phyloP scores from a whole-genome alignment of 2,113 vertebrate species.

The Mirza zaza region DNA sequence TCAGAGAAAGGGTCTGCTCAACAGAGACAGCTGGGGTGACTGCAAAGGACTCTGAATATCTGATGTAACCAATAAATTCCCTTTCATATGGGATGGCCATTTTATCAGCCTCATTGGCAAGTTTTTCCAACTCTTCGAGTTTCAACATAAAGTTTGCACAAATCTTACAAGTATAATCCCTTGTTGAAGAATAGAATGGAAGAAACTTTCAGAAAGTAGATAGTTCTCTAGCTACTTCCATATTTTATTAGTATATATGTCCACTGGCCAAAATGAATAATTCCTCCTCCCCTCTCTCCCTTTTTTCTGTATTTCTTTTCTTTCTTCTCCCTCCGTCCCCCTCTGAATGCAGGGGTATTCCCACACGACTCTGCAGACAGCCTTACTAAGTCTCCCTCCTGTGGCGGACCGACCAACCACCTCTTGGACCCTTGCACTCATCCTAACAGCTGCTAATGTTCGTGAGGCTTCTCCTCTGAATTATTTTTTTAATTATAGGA shows the following conservation, averaged over 20 bases:
- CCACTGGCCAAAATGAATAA: neutral
- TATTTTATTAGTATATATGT: neutral
- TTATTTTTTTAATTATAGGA: constrained; percentile 52
- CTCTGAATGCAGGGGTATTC: neutral
- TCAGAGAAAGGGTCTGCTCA: neutral
- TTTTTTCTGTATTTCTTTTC: fast-evolving
- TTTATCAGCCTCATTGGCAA: neutral
- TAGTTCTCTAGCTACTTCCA: neutral
- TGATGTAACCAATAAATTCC: neutral
- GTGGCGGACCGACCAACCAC: neutral
- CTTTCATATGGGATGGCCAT: neutral
- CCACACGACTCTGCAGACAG: neutral
- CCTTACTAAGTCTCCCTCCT: neutral
- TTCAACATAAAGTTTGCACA: neutral
- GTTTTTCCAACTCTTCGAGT: neutral
- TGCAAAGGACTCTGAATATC: neutral
- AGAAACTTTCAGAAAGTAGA: neutral
- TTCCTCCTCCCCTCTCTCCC: no score
- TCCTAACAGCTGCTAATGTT: constrained; percentile 38
- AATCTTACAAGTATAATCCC: neutral
- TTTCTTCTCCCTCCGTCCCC: fast-evolving
- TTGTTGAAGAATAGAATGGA: neutral
- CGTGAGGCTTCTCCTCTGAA: neutral
- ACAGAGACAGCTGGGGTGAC: neutral
- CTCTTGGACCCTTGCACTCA: neutral